Evolutionary conservation across 2,797 vertebrate genomes (phyloP).

Genomic region (Ptychadena robeensis): DNA sequence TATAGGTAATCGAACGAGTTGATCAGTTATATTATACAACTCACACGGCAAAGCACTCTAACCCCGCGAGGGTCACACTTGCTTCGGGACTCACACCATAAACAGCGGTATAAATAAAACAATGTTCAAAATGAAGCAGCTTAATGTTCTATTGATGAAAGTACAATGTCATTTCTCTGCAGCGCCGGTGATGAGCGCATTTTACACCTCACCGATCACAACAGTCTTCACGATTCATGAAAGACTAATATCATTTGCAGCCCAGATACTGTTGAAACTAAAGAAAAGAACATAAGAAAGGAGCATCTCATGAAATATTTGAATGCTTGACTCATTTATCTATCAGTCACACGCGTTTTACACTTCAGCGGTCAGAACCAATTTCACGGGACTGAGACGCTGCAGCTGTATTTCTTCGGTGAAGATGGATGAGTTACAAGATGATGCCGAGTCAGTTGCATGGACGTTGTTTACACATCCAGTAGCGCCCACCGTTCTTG

Average conservation of each 20-base stretch:
- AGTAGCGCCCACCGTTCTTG: neutral
- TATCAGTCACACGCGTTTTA: neutral
- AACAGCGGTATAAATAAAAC: neutral
- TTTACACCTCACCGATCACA: neutral
- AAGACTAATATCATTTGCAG: neutral
- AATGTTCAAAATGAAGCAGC: neutral
- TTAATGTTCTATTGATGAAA: slow-evolving; percentile 5
- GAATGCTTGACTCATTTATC: neutral
- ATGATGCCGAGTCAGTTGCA: neutral
- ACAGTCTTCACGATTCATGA: neutral
- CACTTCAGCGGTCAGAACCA: neutral
- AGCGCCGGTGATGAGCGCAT: neutral
- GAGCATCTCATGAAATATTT: neutral
- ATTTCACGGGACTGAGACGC: neutral
- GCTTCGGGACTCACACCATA: neutral
- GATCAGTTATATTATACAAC: too few relatives aligned
- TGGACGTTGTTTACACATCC: neutral
- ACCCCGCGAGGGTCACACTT: neutral
- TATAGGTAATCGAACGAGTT: too few relatives aligned
- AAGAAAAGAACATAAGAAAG: neutral
- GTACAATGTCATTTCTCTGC: neutral
- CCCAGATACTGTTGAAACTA: neutral
- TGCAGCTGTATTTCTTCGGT: neutral
- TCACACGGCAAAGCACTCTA: too few relatives aligned
- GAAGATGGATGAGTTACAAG: neutral